Percentiles rank a stretch among this genome's conserved stretches.
These are phyloP conservation scores for Tetramorium simillimum DNA, from an alignment of 1,140 invertebrate genomes.

Conservation along the genomic window DNA sequence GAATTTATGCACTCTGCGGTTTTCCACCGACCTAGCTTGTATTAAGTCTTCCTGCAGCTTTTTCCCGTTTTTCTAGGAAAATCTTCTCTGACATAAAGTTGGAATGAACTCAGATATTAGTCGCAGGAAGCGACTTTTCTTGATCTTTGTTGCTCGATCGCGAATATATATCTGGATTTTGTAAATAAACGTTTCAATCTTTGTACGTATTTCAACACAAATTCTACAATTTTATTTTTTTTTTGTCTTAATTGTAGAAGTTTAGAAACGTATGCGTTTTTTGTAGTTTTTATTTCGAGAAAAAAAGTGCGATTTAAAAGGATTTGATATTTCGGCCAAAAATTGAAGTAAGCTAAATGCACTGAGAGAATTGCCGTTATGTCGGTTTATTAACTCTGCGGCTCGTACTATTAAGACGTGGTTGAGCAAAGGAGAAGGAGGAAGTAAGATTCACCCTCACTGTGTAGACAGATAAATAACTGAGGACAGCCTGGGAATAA, in stretches of 20 bases:
- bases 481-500: slow-evolving; percentile 73
- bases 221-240: not conserved
- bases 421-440: slow-evolving; percentile 62
- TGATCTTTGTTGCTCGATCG: not conserved
- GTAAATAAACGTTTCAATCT: not conserved
- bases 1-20: slow-evolving; percentile 80
- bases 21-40: slow-evolving; percentile 65
- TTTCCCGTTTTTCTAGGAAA: slow-evolving; percentile 31
- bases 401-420: slow-evolving; percentile 76
- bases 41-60: slow-evolving; percentile 60
- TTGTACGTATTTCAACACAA: not conserved
- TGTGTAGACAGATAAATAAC: slow-evolving; percentile 74
- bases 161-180: not conserved
- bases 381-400: slow-evolving; percentile 77
- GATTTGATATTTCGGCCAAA: slow-evolving; percentile 1
- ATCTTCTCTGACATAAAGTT: not conserved
- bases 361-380: slow-evolving; percentile 43
- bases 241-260: not conserved
- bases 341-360: not conserved
- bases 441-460: slow-evolving; percentile 68
- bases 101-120: not conserved
- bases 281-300: not conserved
- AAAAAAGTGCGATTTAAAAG: not conserved
- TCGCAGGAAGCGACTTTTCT: not conserved
- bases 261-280: not conserved